Conservation (phyloP, 2,113 vertebrate genomes). For the Anolis sagrei region DNA sequence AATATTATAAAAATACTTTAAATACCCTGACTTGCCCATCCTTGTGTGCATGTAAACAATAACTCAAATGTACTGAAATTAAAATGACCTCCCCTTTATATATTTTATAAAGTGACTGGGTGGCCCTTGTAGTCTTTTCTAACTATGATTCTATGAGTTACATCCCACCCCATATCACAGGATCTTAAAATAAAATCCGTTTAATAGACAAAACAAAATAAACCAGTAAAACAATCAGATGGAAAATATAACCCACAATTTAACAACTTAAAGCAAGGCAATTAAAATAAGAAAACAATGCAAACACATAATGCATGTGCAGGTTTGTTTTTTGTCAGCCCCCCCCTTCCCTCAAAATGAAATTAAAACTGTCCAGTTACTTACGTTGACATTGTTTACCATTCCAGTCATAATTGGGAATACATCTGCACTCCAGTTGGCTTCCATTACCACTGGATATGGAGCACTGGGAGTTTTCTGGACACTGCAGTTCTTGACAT, state of each 20-base stretch:
- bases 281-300: background rate
- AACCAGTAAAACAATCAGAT: too few species aligned
- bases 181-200: too few species aligned
- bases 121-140: too few species aligned
- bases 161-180: background rate
- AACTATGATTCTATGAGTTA: too few species aligned
- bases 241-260: too few species aligned
- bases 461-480: slow-evolving; percentile 81
- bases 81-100: background rate
- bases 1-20: background rate
- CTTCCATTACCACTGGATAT: slow-evolving; percentile 62
- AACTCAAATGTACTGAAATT: background rate
- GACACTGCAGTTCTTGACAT: slow-evolving; percentile 81
- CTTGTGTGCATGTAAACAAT: background rate
- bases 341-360: too few species aligned
- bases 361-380: slow-evolving; percentile 52
- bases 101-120: too few species aligned
- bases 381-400: slow-evolving; percentile 83
- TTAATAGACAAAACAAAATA: too few species aligned
- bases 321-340: background rate
- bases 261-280: background rate
- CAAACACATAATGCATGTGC: too few species aligned
- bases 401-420: slow-evolving; percentile 74
- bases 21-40: background rate
- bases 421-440: slow-evolving; percentile 82